These are phyloP conservation scores for Heliconius cydno DNA, from an alignment of 2,888 invertebrate species.

Conservation along the genomic window DNA sequence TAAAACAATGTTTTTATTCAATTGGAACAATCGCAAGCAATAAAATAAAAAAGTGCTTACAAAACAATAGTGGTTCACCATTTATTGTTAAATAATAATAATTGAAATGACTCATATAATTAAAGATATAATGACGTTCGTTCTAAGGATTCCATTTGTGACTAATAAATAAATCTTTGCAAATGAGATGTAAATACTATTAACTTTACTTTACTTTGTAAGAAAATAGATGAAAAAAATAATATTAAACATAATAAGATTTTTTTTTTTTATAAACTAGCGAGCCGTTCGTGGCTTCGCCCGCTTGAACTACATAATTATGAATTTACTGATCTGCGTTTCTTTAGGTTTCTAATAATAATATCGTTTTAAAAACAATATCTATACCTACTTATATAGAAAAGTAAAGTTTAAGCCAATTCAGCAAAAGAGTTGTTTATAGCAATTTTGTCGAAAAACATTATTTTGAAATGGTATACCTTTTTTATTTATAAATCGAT, in stretches of 20 bases:
- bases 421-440: too few relatives aligned
- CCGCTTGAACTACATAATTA: too few relatives aligned
- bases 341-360: too few relatives aligned
- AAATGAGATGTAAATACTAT: conserved; percentile 18
- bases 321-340: too few relatives aligned
- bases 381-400: too few relatives aligned
- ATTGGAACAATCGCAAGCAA: not conserved
- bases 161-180: conserved; percentile 37
- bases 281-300: too few relatives aligned
- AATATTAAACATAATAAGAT: not conserved
- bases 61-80: conserved; percentile 12
- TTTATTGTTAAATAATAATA: conserved; percentile 22
- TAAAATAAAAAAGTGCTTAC: conserved; percentile 5
- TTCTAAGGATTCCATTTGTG: conserved; percentile 33
- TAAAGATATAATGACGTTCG: conserved; percentile 35
- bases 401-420: too few relatives aligned
- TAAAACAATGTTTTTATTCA: not conserved
- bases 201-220: not conserved
- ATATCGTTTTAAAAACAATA: too few relatives aligned
- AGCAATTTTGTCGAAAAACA: too few relatives aligned
- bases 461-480: too few relatives aligned
- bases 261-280: not conserved
- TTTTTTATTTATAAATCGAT: too few relatives aligned
- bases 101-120: conserved; percentile 35
- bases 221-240: not conserved